A percentile compares a stretch with the other conserved stretches of the same genome.
Conservation (phyloP, 2,797 vertebrate genomes). For the Odontamblyopus rebecca region DNA sequence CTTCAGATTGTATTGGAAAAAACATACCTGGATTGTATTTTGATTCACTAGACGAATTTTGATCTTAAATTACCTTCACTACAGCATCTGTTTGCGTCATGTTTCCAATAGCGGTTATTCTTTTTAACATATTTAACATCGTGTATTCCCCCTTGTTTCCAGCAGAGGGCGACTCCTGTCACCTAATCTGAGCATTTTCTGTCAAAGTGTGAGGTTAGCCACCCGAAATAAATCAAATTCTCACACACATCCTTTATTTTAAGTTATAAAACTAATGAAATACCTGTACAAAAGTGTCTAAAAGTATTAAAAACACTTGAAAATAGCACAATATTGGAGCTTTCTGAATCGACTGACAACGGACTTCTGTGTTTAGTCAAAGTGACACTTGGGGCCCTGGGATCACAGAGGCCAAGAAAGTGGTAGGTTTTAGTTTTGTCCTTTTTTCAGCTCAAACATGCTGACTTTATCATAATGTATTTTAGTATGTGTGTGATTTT, state of each 20-base stretch:
- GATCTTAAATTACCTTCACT: no score
- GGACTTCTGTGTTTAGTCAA: slow-evolving; percentile 19
- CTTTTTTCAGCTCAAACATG: slow-evolving; percentile 16
- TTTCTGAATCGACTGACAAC: background rate
- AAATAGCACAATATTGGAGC: background rate
- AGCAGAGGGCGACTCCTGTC: background rate
- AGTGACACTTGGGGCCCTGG: slow-evolving; percentile 16
- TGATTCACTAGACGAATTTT: no score
- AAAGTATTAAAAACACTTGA: background rate
- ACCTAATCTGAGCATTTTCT: background rate
- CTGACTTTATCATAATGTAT: slow-evolving; percentile 37
- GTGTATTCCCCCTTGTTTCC: background rate
- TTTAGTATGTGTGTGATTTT: slow-evolving; percentile 19
- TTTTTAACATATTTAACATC: background rate
- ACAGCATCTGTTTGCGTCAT: no score
- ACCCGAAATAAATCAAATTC: background rate
- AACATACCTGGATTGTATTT: no score
- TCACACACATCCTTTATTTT: background rate
- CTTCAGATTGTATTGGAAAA: no score
- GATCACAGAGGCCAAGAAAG: slow-evolving; percentile 2
- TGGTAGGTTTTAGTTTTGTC: slow-evolving; percentile 35
- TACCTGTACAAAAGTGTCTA: background rate
- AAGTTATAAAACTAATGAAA: background rate
- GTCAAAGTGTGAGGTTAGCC: background rate
- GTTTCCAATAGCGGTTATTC: no score